Conservation (phyloP, 2,113 vertebrate species). For the Struthio camelus region DNA sequence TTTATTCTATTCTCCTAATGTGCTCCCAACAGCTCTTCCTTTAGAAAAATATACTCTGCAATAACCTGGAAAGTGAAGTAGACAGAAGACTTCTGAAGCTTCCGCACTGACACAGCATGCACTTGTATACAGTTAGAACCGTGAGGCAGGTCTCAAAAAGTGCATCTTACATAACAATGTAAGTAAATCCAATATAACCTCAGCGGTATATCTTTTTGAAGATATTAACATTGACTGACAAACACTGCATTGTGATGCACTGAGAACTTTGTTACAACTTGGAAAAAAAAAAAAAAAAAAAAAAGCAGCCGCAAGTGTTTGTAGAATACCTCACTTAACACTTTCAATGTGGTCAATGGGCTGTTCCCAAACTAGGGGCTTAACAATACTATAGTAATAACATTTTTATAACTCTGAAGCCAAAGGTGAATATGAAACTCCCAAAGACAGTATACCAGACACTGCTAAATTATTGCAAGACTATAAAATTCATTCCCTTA, state of each 20-base stretch:
- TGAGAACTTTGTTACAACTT: not conserved
- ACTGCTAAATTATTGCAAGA: not conserved
- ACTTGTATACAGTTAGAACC: not conserved
- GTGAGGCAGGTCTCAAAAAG: not conserved
- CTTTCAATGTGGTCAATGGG: not conserved
- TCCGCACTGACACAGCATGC: not conserved
- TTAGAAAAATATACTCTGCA: not conserved
- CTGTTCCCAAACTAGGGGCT: not conserved
- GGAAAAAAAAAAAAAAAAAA: not conserved
- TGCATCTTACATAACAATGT: not conserved
- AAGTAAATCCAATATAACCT: not conserved
- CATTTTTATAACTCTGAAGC: not conserved
- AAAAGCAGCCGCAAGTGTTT: not conserved
- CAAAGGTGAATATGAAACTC: not conserved
- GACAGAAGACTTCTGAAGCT: not conserved
- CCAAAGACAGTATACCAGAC: not conserved
- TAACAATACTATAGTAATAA: not conserved
- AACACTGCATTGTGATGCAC: not conserved
- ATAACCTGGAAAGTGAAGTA: not conserved
- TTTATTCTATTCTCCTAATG: not conserved
- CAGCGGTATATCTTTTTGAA: not conserved
- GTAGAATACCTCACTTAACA: not conserved
- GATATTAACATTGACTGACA: not conserved
- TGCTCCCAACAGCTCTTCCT: not conserved
- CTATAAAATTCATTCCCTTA: not conserved